A percentile compares a stretch with the other conserved stretches of the same genome.
These are phyloP conservation scores for Phaenicophaeus curvirostris DNA, from an alignment of 2,797 vertebrate species.

Conservation along the genomic window DNA sequence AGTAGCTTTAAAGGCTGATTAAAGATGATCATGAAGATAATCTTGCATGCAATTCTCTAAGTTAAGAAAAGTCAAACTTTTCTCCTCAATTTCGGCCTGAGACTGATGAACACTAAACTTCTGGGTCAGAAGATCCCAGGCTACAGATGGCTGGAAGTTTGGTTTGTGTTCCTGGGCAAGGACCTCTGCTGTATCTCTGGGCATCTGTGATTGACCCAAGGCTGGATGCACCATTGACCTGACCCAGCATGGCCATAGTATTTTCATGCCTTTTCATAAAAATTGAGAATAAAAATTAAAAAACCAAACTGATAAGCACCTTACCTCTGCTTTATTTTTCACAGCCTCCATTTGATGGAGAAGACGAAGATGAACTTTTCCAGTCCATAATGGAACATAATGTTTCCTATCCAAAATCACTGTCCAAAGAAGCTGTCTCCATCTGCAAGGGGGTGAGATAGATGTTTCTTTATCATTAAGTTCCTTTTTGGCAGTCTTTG, in stretches of 20 bases:
- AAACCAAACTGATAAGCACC: not conserved
- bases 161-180: not conserved
- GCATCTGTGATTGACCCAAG: not conserved
- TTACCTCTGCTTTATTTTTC: not conserved
- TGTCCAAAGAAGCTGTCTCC: constrained; percentile 97
- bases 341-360: constrained; percentile 96
- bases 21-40: not conserved
- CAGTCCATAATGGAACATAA: constrained; percentile 99
- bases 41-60: not conserved
- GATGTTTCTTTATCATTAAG: not conserved
- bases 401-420: constrained; percentile 95
- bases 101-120: not conserved
- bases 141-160: not conserved
- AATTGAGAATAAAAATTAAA: not conserved
- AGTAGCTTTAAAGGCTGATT: constrained; percentile 13
- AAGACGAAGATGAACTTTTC: constrained; percentile 97
- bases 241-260: not conserved
- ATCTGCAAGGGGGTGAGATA: constrained; percentile 97
- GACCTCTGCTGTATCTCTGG: not conserved
- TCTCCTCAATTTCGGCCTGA: not conserved
- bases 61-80: not conserved
- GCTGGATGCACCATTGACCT: not conserved
- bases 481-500: not conserved
- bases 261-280: not conserved
- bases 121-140: not conserved